Percentiles rank a stretch among this genome's conserved stretches.
Evolutionary conservation across 1,140 invertebrate species (phyloP).

Genomic region (Leptinotarsa defecta): DNA sequence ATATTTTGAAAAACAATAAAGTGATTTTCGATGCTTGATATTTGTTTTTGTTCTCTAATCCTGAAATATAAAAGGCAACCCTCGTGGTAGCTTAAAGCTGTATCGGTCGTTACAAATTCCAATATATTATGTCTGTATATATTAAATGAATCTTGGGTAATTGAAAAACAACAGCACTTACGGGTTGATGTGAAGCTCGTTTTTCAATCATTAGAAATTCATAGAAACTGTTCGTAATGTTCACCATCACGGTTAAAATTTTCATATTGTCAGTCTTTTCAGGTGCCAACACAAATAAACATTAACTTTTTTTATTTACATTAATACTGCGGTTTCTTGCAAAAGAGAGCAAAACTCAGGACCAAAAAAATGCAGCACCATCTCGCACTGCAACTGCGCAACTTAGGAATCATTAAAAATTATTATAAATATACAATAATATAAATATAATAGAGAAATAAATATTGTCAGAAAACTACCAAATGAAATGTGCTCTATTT

Average conservation of each 20-base stretch:
- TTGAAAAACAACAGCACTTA: too few relatives aligned
- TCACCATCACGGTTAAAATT: conserved; percentile 10
- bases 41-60: too few relatives aligned
- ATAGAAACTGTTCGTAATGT: too few relatives aligned
- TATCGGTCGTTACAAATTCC: too few relatives aligned
- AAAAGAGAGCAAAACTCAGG: not conserved
- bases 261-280: conserved; percentile 12
- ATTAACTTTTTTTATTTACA: not conserved
- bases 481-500: conserved; percentile 43
- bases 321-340: conserved; percentile 18
- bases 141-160: too few relatives aligned
- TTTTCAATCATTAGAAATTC: too few relatives aligned
- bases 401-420: conserved; percentile 48
- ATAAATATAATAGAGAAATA: conserved; percentile 41
- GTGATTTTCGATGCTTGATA: too few relatives aligned
- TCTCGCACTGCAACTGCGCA: conserved; percentile 28
- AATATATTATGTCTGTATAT: too few relatives aligned
- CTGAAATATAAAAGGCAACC: too few relatives aligned
- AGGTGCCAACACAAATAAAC: not conserved
- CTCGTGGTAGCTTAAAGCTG: too few relatives aligned
- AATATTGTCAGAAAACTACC: conserved; percentile 46
- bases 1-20: too few relatives aligned
- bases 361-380: not conserved
- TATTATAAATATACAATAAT: conserved; percentile 42
- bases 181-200: too few relatives aligned